Evolutionary conservation across 2,113 vertebrate species (phyloP), one percentile per base, ranked within the genome.

Genomic region (Lophotis ruficrista): DNA sequence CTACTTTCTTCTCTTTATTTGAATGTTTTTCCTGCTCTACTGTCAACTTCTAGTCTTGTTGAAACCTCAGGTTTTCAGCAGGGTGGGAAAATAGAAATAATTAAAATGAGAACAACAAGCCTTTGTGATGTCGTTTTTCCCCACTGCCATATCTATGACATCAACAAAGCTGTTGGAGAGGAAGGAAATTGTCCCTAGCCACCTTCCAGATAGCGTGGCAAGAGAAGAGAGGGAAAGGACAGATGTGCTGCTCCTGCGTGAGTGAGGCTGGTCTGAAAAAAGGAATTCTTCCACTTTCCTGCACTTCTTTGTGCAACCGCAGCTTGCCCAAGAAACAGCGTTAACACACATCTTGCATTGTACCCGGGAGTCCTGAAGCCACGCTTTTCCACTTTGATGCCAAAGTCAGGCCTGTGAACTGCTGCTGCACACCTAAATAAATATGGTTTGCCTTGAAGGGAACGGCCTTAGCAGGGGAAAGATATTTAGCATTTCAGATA

Each of bases 41-140:
- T 1, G 2, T n/a, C 1, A 3, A 65, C 15, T 62, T 64, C 28
- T 30, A 89, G 23, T 4, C 8, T n/a, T 0, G 0, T 0, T 6
- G 10, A 43, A 81, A 65, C 8, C 21, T 71, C 4, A 10, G 6
- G 70, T 78, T 64, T 45, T 45, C 50, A 21, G 15, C 9, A 66
- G 33, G 12, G 12, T 31, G 43, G 31, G 53, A 75, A 72, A 62
- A 16, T 2, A 58, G 24, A 71, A 53, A 68, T 41, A 84, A 51
- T 47, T 56, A 56, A 75, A 71, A 47, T 41, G 19, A 60, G 24
- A 90, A 30, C 6, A 33, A 19, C 9, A 81, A 89, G 19, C 16
- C 28, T 24, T 16, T 35, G 14, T 0, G 0, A 38, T 24, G 14
- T 16, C 2, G 25, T 73, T 43, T 50, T 54, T 7, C 38, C 12